Evolutionary conservation across 2,888 invertebrate species (phyloP), one percentile per base, ranked within the genome.

Genomic region (Lamellibrachia satsuma): DNA sequence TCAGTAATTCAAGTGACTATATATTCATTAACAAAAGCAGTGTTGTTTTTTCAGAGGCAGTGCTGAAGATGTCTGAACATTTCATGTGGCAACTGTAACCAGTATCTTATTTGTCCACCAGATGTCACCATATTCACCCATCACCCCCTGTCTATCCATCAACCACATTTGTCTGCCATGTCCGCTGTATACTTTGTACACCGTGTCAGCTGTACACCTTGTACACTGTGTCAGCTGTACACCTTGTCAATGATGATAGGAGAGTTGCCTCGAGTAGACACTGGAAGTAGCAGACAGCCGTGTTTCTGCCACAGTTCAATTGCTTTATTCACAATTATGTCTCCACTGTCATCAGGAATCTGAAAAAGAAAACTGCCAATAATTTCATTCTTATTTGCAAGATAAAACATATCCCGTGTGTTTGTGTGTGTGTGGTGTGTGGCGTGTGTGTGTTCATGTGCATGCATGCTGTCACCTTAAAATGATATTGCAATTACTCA

Each of bases 251-350:
- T 75, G 75, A 75, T 75, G 75, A 75, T n/a, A 22, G 75, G 75
- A 22, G 75, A 75, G 75, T 75, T 75, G 75, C 75, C 75, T 15
- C 75, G 75, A 75, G 75, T 75, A 22, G 75, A 3, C 75, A 75
- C 75, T 22, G 94, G 94, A 52, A 94, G 93, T 1, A 95, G 93
- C 92, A 95, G 95, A 93, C 97, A 98, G 93, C 98, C 98, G 96
- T 98, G 98, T 95, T 98, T 98, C 95, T 98, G 98, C 98, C 98
- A 98, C 94, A 98, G 97, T 95, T 98, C 98, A 7, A 98, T 98
- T 1, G 98, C 98, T 96, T 98, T 98, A 95, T 98, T 98, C 0
- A 98, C 98, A 93, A 98, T 98, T 3, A 98, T 97, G 96, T 98
- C 98, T 94, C 98, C 98, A 94, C 97, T 97, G 96, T 98, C 98